Evolutionary conservation across 2,888 invertebrate genomes (phyloP), one percentile per base, ranked within the genome.

Genomic region (Luffia ferchaultella): DNA sequence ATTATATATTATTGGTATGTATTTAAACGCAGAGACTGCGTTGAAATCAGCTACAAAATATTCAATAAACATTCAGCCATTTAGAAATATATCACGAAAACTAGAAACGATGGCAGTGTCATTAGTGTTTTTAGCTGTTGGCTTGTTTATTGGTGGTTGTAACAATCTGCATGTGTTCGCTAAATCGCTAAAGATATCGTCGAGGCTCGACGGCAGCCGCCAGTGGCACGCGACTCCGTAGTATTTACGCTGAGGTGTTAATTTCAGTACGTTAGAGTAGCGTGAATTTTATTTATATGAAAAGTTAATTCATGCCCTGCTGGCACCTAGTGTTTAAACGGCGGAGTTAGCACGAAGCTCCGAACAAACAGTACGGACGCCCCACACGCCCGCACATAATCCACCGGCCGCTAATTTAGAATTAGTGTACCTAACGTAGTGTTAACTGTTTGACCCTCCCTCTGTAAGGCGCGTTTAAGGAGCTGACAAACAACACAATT

Each of bases 281-380:
- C 80, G 82, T 83, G 80, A 83, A 83, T 82, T 83, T 83, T 83
- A 83, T 83, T 82, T 83, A 82, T 82, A 83, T 80, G 82, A 82
- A 82, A 83, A 83, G 78, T 76, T 80, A 82, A 83, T 83, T 83
- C 80, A 74, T 79, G 73, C 67, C 67, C 70, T 74, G 72, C 76
- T 75, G 73, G 78, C 75, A 73, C 70, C 75, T 74, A 74, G 75
- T 82, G 79, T 82, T 78, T 82, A 82, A 82, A 79, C 79, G 78
- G 62, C 57, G 66, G 75, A 82, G 83, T 82, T 83, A 83, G 74
- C 83, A 78, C 68, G 70, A 70, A 67, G 70, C 66, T 78, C 67
- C 69, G 80, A 82, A 75, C 70, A 80, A 83, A 82, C 75, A 83
- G 7, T 5, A 7, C 12, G 46, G 20, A 30, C n/a, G 20, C 46